These are phyloP conservation scores for Piaya cayana DNA, from an alignment of 2,113 vertebrate genomes.

Conservation along the genomic window DNA sequence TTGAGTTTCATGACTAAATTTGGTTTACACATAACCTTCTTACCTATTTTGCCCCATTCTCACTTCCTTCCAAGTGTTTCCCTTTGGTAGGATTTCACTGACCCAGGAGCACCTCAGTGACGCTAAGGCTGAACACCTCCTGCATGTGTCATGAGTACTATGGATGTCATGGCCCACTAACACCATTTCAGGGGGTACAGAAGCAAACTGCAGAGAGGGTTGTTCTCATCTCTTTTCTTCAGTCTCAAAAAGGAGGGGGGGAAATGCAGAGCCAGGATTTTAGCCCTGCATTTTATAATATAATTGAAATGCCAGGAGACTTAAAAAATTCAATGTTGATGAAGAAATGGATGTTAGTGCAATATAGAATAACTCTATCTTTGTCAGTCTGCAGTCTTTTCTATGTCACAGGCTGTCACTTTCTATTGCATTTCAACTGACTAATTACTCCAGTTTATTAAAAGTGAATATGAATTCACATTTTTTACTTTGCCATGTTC, in stretches of 20 bases:
- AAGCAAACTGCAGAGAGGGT: not conserved
- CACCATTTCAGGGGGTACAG: not conserved
- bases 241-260: conserved; percentile 23
- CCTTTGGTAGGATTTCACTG: not conserved
- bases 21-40: not conserved
- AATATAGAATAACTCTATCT: conserved; percentile 70
- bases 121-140: not conserved
- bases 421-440: conserved; percentile 72
- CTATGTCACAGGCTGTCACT: conserved; percentile 74
- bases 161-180: not conserved
- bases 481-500: conserved; percentile 64
- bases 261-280: conserved; percentile 69
- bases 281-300: conserved; percentile 70
- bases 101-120: not conserved
- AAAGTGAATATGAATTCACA: conserved; percentile 75
- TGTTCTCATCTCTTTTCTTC: conserved; percentile 11
- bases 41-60: not conserved
- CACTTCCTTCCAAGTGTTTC: not conserved
- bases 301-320: conserved; percentile 76
- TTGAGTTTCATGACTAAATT: not conserved
- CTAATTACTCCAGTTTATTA: conserved; percentile 76
- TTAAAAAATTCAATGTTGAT: conserved; percentile 75
- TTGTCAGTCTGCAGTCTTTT: conserved; percentile 70
- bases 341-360: conserved; percentile 72
- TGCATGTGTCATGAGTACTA: rapidly evolving